phyloP scores from a whole-genome alignment of 1,140 invertebrate species.

The Dendrolimus punctatus region DNA sequence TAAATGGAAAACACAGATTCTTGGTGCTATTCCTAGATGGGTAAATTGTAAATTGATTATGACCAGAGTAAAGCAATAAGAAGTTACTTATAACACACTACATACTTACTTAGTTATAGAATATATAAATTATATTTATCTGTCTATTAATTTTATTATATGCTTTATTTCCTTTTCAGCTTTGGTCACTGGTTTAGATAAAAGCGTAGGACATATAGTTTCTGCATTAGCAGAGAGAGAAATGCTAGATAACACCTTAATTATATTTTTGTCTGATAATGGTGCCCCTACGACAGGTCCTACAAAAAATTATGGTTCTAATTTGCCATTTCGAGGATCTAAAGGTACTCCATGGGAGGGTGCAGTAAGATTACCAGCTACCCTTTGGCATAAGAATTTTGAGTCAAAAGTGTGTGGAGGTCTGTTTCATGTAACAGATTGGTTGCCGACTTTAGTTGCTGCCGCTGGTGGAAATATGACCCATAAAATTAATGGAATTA shows the following conservation, averaged over 20 bases:
- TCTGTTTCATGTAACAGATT: constrained; percentile 87
- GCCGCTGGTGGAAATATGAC: constrained; percentile 21
- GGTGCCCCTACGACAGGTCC: constrained; percentile 81
- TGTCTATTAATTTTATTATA: not conserved
- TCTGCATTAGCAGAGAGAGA: constrained; percentile 74
- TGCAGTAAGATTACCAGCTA: constrained; percentile 79
- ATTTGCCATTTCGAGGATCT: constrained; percentile 84
- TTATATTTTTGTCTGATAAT: constrained; percentile 84
- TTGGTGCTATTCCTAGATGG: too few species aligned
- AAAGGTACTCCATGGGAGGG: constrained; percentile 90
- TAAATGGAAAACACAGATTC: too few species aligned
- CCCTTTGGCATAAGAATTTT: constrained; percentile 82
- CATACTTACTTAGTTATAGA: too few species aligned
- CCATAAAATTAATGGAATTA: constrained; percentile 74
- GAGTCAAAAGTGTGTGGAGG: constrained; percentile 76
- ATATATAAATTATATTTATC: constrained; percentile 3
- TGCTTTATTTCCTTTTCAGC: constrained; percentile 68
- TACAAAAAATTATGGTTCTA: constrained; percentile 85
- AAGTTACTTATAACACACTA: too few species aligned
- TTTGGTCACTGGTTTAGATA: constrained; percentile 67
- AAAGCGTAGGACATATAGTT: constrained; percentile 82
- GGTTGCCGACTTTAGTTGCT: constrained; percentile 83
- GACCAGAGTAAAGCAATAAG: too few species aligned
- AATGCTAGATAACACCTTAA: constrained; percentile 80
- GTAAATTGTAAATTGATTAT: too few species aligned